Evolutionary conservation across 1,140 invertebrate genomes (phyloP).

Genomic region (Eupristina koningsbergeri): DNA sequence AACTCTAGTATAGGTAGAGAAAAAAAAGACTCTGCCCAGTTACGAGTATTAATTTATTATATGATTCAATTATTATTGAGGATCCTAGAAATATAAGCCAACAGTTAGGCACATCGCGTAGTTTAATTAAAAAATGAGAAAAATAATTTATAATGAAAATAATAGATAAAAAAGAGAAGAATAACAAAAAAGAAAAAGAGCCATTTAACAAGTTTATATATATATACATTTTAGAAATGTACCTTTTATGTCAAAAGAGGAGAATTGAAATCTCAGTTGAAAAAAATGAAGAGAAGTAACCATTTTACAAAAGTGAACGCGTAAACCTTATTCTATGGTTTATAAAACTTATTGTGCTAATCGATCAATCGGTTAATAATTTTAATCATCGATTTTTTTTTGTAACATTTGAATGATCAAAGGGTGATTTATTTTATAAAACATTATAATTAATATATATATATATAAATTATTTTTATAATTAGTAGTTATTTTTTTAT

Average conservation of each 20-base stretch:
- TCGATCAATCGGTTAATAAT: slow-evolving; percentile 27
- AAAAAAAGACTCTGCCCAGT: slow-evolving; percentile 64
- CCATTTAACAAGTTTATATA: slow-evolving; percentile 42
- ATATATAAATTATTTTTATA: not conserved
- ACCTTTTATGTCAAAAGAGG: slow-evolving; percentile 16
- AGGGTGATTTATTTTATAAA: too few relatives aligned
- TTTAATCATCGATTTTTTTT: not conserved
- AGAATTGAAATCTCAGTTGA: not conserved
- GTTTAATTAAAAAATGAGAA: slow-evolving; percentile 59
- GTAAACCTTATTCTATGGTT: slow-evolving; percentile 23
- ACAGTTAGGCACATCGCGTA: slow-evolving; percentile 65
- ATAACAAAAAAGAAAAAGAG: slow-evolving; percentile 62
- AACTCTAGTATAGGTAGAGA: slow-evolving; percentile 72
- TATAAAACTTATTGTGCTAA: not conserved
- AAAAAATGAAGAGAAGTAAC: slow-evolving; percentile 15
- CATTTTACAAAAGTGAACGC: slow-evolving; percentile 17
- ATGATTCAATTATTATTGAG: slow-evolving; percentile 69
- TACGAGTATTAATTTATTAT: slow-evolving; percentile 72
- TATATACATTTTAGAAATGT: slow-evolving; percentile 46
- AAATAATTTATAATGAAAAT: slow-evolving; percentile 47
- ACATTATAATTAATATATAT: too few relatives aligned
- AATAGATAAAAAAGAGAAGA: slow-evolving; percentile 43
- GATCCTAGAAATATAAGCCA: slow-evolving; percentile 67
- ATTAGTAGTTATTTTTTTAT: not conserved
- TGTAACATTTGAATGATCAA: too few relatives aligned